phyloP scores from a whole-genome alignment of 2,888 invertebrate genomes.

The Podabrus alpinus region DNA sequence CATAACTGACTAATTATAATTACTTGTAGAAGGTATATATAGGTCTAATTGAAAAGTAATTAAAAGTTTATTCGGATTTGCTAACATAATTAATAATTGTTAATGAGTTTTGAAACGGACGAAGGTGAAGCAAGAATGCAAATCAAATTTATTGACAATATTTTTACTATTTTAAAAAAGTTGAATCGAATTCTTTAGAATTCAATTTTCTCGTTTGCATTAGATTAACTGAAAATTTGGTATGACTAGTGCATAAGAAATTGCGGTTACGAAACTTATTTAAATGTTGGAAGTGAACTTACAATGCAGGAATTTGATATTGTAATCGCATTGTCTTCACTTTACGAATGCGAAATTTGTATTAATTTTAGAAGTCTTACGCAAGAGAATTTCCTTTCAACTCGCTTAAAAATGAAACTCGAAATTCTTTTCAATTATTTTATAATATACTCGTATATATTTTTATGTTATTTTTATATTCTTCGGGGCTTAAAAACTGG shows the following conservation, averaged over 20 bases:
- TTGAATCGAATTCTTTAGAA: background rate
- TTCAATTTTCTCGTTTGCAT: background rate
- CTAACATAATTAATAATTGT: background rate
- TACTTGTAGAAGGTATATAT: background rate
- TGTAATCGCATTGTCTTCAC: conserved; percentile 13
- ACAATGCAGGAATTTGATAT: conserved; percentile 14
- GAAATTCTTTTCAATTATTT: background rate
- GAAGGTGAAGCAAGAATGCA: background rate
- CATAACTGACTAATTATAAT: background rate
- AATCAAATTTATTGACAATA: background rate
- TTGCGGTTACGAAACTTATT: background rate
- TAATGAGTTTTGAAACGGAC: background rate
- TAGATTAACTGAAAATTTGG: background rate
- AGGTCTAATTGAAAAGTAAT: background rate
- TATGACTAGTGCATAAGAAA: background rate
- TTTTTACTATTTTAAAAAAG: background rate
- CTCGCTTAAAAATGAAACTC: background rate
- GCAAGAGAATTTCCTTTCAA: background rate
- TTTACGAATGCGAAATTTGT: background rate
- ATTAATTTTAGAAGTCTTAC: background rate
- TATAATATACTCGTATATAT: background rate
- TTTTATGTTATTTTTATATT: background rate
- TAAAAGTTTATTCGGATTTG: background rate
- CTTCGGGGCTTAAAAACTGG: background rate
- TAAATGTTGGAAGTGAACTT: conserved; percentile 2